A percentile compares a stretch with the other conserved stretches of the same genome.
Conservation (phyloP, 2,888 invertebrate genomes). For the Serrognathus titanus region DNA sequence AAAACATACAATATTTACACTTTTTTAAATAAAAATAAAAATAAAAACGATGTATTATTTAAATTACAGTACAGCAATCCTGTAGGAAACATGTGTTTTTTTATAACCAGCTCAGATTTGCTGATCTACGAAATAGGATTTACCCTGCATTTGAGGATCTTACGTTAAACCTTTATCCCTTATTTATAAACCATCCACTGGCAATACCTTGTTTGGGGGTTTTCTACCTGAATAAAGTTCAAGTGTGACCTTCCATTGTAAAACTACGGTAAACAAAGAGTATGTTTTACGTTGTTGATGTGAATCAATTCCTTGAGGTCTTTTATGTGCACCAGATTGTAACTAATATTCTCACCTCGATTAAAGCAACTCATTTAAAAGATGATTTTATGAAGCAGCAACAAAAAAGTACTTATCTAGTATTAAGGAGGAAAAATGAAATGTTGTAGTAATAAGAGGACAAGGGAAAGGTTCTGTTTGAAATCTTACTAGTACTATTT, state of each 20-base stretch:
- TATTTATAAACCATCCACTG: conserved; percentile 4
- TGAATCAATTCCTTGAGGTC: conserved; percentile 9
- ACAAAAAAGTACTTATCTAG: no score
- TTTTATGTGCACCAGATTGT: conserved; percentile 23
- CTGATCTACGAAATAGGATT: conserved; percentile 8
- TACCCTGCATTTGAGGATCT: conserved; percentile 3
- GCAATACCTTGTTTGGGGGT: conserved; percentile 7
- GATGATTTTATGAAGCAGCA: no score
- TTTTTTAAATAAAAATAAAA: no score
- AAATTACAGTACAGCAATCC: no score
- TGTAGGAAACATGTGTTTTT: no score
- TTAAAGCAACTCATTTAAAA: conserved; percentile 14
- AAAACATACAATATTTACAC: no score
- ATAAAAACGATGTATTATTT: no score
- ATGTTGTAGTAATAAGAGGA: no score
- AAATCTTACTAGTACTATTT: no score
- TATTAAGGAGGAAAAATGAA: no score
- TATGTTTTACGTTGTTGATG: conserved; percentile 5
- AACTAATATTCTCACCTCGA: conserved; percentile 29
- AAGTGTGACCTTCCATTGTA: no score
- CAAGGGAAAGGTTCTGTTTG: no score
- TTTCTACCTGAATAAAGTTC: conserved; percentile 8
- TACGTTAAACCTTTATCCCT: not conserved
- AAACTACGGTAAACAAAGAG: not conserved
- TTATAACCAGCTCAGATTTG: not conserved